Conservation (phyloP, 1,140 invertebrate species). For the Parasteatoda tepidariorum region DNA sequence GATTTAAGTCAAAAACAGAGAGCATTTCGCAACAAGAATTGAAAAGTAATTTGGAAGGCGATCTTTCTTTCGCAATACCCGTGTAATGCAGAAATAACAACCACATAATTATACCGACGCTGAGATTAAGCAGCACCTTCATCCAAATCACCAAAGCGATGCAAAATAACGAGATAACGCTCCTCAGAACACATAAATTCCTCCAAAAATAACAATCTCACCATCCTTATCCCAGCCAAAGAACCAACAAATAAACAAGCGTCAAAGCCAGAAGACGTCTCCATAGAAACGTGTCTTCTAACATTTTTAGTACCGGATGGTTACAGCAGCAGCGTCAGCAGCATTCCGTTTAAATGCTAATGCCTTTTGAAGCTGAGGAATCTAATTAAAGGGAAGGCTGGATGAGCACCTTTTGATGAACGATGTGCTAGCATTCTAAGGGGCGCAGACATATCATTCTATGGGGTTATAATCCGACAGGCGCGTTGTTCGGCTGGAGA, state of each 20-base stretch:
- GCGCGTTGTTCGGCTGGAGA: neutral
- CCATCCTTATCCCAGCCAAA: neutral
- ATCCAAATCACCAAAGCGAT: too few species aligned
- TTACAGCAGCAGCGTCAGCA: slow-evolving; percentile 16
- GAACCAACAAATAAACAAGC: neutral
- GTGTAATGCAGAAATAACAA: too few species aligned
- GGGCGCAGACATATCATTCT: slow-evolving; percentile 45
- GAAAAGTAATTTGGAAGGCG: too few species aligned
- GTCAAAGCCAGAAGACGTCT: neutral
- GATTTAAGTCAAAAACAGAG: too few species aligned
- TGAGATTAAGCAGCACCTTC: too few species aligned
- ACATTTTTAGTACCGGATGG: slow-evolving; percentile 44
- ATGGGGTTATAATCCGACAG: slow-evolving; percentile 55
- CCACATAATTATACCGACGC: too few species aligned
- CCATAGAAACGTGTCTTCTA: slow-evolving; percentile 35
- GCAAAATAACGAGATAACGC: neutral
- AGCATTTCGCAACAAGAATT: too few species aligned
- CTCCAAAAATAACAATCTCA: neutral
- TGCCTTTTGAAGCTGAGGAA: slow-evolving; percentile 53
- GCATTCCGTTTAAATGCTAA: slow-evolving; percentile 53
- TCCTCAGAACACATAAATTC: neutral
- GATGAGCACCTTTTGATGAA: slow-evolving; percentile 58
- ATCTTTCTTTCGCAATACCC: too few species aligned
- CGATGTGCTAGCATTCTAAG: slow-evolving; percentile 30
- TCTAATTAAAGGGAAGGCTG: slow-evolving; percentile 50